phyloP scores from a whole-genome alignment of 1,140 invertebrate species.

The Arion vulgaris region DNA sequence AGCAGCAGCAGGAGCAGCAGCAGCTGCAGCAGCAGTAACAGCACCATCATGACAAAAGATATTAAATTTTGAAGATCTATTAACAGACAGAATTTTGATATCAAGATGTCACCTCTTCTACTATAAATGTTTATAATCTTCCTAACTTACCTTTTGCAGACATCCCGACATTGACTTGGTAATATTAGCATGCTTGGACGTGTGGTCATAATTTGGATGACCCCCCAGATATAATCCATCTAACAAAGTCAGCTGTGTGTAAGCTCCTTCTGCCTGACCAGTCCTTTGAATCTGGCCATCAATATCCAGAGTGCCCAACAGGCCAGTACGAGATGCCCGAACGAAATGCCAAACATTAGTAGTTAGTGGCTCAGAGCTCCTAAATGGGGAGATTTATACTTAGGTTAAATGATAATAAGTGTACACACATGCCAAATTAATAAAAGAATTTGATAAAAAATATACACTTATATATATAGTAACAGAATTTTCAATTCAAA shows the following conservation, averaged over 20 bases:
- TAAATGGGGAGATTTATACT: slow-evolving; percentile 60
- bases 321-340: slow-evolving; percentile 87
- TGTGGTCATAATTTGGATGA: slow-evolving; percentile 83
- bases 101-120: too few species aligned
- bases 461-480: too few species aligned
- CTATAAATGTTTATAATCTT: too few species aligned
- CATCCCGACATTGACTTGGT: slow-evolving; percentile 86
- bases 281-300: slow-evolving; percentile 80
- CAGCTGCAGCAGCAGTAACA: too few species aligned
- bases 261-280: slow-evolving; percentile 85
- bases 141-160: slow-evolving; percentile 89
- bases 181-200: slow-evolving; percentile 82
- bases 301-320: slow-evolving; percentile 87
- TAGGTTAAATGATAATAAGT: too few species aligned
- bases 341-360: slow-evolving; percentile 90
- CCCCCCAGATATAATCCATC: slow-evolving; percentile 93
- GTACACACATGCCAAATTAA: too few species aligned
- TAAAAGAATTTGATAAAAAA: too few species aligned
- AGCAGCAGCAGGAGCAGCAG: too few species aligned
- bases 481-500: too few species aligned
- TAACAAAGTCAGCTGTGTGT: slow-evolving; percentile 86
- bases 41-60: too few species aligned
- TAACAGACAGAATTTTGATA: too few species aligned
- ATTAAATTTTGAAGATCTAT: too few species aligned
- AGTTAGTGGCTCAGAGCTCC: slow-evolving; percentile 81